A percentile compares a stretch with the other conserved stretches of the same genome.
Evolutionary conservation across 2,797 vertebrate genomes (phyloP).

Genomic region (Smutsia temminckii): DNA sequence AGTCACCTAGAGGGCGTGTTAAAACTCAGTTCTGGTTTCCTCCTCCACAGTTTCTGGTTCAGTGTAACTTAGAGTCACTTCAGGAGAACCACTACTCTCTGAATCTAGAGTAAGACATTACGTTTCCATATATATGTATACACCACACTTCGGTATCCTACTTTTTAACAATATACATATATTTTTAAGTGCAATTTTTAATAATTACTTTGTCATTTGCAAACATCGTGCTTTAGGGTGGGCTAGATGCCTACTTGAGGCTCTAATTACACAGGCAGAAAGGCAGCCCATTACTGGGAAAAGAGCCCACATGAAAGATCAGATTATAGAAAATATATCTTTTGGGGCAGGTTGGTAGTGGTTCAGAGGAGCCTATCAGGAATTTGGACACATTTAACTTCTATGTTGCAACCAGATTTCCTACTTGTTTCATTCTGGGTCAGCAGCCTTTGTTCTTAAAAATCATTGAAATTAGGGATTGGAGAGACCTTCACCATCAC

Average conservation of each 20-base stretch:
- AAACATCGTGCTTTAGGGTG: not conserved
- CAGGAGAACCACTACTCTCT: not conserved
- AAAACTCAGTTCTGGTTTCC: not conserved
- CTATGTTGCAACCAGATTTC: not conserved
- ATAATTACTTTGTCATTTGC: not conserved
- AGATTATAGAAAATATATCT: not conserved
- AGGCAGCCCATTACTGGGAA: not conserved
- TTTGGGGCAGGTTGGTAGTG: not conserved
- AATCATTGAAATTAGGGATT: not conserved
- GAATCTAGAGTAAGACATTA: not conserved
- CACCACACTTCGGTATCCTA: not conserved
- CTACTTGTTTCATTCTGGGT: not conserved
- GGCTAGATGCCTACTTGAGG: too few species aligned
- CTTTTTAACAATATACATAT: not conserved
- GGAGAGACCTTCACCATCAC: accelerated
- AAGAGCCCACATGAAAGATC: not conserved
- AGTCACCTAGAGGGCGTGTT: not conserved
- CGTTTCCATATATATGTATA: not conserved
- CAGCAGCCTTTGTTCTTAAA: not conserved
- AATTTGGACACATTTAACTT: not conserved
- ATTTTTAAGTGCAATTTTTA: not conserved
- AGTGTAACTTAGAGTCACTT: not conserved
- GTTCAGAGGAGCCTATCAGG: not conserved
- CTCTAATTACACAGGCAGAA: not conserved
- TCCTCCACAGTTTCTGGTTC: not conserved